These are phyloP conservation scores for Bhutanitis thaidina DNA, from an alignment of 2,888 invertebrate genomes.

Conservation along the genomic window DNA sequence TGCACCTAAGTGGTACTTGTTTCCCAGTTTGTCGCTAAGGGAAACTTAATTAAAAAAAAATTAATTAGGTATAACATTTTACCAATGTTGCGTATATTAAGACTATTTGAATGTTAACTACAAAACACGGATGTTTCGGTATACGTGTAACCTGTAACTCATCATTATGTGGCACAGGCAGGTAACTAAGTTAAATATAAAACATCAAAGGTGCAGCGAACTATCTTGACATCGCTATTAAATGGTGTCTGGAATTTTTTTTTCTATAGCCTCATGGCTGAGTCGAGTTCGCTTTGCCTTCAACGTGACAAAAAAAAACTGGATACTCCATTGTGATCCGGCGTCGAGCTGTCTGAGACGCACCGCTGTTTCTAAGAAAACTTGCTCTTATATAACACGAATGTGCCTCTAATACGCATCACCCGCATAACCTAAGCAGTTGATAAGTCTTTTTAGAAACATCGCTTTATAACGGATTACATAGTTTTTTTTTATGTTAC, in stretches of 20 bases:
- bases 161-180: slow-evolving; percentile 52
- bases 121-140: background rate
- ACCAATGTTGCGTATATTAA: too few relatives aligned
- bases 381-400: slow-evolving; percentile 23
- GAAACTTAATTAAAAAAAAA: too few relatives aligned
- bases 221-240: slow-evolving; percentile 49
- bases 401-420: slow-evolving; percentile 5
- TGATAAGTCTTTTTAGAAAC: background rate
- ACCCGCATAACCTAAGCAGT: slow-evolving; percentile 1
- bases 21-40: too few relatives aligned
- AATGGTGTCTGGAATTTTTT: slow-evolving; percentile 60
- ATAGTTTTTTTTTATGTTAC: background rate
- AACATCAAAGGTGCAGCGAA: slow-evolving; percentile 56
- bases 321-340: slow-evolving; percentile 61
- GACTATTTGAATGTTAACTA: too few relatives aligned
- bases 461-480: background rate
- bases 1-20: too few relatives aligned
- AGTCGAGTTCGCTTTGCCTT: slow-evolving; percentile 52
- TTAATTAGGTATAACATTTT: too few relatives aligned
- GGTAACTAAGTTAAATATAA: slow-evolving; percentile 48
- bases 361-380: slow-evolving; percentile 63
- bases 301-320: slow-evolving; percentile 50
- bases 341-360: slow-evolving; percentile 74
- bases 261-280: slow-evolving; percentile 54
- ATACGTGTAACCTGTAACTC: slow-evolving; percentile 32